Percentiles rank a stretch among this genome's conserved stretches.
Conservation (phyloP, 2,797 vertebrate genomes). For the Arremon aurantiirostris region DNA sequence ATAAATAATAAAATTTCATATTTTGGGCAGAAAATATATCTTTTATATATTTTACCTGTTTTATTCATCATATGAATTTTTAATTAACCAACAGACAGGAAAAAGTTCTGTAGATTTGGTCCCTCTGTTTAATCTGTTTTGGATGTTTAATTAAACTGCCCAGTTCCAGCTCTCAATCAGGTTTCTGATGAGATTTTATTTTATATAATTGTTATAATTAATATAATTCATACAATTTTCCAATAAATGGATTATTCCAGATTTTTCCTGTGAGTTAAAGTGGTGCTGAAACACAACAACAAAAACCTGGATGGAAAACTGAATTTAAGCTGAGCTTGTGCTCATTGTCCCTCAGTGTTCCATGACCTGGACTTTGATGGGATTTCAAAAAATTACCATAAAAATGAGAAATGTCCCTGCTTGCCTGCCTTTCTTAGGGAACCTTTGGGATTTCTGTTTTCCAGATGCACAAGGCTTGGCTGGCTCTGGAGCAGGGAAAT, state of each 20-base stretch:
- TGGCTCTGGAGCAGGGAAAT: neutral
- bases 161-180: neutral
- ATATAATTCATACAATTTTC: neutral
- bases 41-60: neutral
- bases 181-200: neutral
- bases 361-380: neutral
- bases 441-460: neutral
- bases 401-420: neutral
- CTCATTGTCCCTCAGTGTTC: neutral
- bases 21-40: neutral
- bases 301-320: neutral
- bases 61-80: neutral
- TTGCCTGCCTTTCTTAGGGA: neutral
- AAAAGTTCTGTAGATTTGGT: neutral
- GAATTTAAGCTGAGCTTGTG: neutral
- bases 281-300: neutral
- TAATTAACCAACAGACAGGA: neutral
- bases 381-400: neutral
- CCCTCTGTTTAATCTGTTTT: neutral
- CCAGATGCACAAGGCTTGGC: neutral
- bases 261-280: neutral
- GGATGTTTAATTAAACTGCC: neutral
- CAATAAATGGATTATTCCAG: neutral
- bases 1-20: neutral
- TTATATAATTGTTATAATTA: neutral